Conservation (phyloP, 2,113 vertebrate genomes). For the Hydropotes inermis region DNA sequence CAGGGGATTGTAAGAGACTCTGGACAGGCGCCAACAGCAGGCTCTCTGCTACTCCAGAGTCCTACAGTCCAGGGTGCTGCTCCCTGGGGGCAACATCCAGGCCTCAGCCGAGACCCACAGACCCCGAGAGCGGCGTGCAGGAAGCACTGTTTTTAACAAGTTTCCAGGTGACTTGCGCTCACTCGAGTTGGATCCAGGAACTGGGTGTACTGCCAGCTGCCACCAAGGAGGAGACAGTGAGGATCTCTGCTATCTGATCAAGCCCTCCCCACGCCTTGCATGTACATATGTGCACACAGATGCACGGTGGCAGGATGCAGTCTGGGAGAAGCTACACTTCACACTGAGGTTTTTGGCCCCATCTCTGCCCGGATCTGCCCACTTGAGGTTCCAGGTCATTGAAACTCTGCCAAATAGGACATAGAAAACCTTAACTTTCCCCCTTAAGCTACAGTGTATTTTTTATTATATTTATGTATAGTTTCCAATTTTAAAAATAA, state of each 20-base stretch:
- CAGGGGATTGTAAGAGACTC: not conserved
- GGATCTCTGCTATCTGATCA: not conserved
- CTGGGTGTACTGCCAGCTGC: not conserved
- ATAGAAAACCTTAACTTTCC: not conserved
- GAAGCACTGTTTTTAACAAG: not conserved
- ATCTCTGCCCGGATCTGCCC: not conserved
- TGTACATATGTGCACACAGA: fast-evolving
- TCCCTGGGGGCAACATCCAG: not conserved
- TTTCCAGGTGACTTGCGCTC: not conserved
- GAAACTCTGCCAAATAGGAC: not conserved
- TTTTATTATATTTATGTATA: not conserved
- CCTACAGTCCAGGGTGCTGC: fast-evolving
- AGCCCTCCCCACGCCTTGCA: not conserved
- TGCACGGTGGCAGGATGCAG: not conserved
- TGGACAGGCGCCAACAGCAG: not conserved
- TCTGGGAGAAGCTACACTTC: not conserved
- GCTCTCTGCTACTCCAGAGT: fast-evolving
- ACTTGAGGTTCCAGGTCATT: not conserved
- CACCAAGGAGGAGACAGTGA: not conserved
- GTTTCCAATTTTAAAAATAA: not conserved
- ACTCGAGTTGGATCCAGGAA: not conserved
- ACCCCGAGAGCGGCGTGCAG: not conserved
- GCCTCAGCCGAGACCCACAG: fast-evolving
- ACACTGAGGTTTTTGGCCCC: not conserved
- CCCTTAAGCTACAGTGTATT: not conserved